Conservation (phyloP, 2,888 invertebrate species). For the Rhagonycha fulva region DNA sequence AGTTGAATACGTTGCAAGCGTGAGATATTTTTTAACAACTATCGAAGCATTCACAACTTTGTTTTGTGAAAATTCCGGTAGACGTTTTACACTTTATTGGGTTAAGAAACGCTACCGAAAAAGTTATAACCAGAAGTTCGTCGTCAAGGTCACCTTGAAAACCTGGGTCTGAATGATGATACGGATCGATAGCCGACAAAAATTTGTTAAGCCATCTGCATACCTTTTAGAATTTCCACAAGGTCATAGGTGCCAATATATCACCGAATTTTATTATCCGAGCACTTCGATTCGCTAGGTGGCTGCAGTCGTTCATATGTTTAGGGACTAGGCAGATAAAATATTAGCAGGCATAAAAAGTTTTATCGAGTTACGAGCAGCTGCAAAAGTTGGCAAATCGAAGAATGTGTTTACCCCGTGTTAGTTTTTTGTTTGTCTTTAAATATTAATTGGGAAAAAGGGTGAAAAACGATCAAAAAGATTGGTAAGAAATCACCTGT, state of each 20-base stretch:
- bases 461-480: slow-evolving; percentile 5
- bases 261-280: background rate
- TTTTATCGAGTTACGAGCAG: slow-evolving; percentile 5
- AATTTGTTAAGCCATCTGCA: background rate
- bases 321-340: too few relatives aligned
- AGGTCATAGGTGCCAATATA: background rate
- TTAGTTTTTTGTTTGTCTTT: slow-evolving; percentile 11
- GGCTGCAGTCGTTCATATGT: too few relatives aligned
- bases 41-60: background rate
- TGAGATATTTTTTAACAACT: background rate
- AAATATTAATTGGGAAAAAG: background rate
- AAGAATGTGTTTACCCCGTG: background rate
- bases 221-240: background rate
- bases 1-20: slow-evolving; percentile 23
- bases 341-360: background rate
- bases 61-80: background rate
- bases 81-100: background rate
- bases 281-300: too few relatives aligned
- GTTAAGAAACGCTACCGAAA: background rate
- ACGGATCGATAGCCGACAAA: background rate
- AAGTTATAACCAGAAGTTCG: background rate
- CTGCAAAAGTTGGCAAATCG: slow-evolving; percentile 17
- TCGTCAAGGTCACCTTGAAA: background rate
- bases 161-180: background rate
- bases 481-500: slow-evolving; percentile 35